A percentile compares a stretch with the other conserved stretches of the same genome.
Evolutionary conservation across 2,797 vertebrate species (phyloP).

Genomic region (Dicrostonyx torquatus): DNA sequence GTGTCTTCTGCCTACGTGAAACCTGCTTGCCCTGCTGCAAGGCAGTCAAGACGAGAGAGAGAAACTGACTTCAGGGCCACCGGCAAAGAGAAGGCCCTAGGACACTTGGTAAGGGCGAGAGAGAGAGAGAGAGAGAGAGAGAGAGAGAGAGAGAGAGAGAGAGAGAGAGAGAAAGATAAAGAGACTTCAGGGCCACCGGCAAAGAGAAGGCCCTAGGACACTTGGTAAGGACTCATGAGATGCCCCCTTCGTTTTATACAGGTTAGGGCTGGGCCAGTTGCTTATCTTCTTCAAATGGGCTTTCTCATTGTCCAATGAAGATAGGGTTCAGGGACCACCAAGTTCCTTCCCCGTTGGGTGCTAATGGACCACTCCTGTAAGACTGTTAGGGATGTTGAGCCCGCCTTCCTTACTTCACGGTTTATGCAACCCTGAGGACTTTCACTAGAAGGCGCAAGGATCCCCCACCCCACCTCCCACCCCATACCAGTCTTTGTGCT

Average conservation of each 20-base stretch:
- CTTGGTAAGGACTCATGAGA: neutral
- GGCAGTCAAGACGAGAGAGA: neutral
- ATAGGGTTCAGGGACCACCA: neutral
- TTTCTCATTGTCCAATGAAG: neutral
- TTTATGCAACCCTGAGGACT: neutral
- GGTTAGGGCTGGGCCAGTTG: neutral
- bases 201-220: neutral
- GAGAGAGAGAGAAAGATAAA: neutral
- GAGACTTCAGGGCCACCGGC: neutral
- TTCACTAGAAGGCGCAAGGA: neutral
- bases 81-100: neutral
- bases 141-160: neutral
- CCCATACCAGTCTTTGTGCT: neutral
- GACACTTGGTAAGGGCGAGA: neutral
- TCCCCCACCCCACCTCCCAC: neutral
- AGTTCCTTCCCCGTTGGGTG: neutral
- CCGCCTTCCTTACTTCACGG: neutral
- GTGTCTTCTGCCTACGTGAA: neutral
- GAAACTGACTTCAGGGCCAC: neutral
- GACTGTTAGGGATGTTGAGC: no score
- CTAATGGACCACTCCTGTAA: neutral
- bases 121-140: neutral
- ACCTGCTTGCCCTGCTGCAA: neutral
- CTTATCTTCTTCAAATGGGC: neutral
- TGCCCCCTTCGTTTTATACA: fast-evolving